Conservation (phyloP, 2,113 vertebrate genomes). For the Oreotrochilus melanogaster region DNA sequence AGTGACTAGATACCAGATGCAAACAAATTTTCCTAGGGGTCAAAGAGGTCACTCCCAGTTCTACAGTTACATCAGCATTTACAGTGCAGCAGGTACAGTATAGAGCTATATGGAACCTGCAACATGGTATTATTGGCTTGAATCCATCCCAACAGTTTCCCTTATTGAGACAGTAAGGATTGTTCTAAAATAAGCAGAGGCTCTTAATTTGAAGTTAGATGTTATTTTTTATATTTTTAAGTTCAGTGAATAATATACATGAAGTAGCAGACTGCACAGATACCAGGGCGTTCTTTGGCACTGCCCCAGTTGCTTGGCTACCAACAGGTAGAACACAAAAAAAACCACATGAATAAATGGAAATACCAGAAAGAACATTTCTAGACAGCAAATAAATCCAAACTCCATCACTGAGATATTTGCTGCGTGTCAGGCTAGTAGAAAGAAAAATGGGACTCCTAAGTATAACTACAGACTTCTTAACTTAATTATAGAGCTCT, state of each 20-base stretch:
- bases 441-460: not conserved
- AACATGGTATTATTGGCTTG: not conserved
- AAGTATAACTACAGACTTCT: not conserved
- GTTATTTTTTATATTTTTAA: not conserved
- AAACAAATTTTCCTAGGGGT: not conserved
- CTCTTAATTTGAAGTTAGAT: not conserved
- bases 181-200: not conserved
- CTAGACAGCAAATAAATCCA: not conserved
- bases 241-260: not conserved
- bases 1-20: not conserved
- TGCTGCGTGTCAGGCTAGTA: not conserved
- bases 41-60: not conserved
- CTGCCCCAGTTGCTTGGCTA: not conserved
- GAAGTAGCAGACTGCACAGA: not conserved
- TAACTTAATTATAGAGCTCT: not conserved
- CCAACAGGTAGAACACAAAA: conserved; percentile 14
- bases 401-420: not conserved
- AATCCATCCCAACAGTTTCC: not conserved
- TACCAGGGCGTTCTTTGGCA: not conserved
- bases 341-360: not conserved
- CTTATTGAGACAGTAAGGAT: not conserved
- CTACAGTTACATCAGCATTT: not conserved
- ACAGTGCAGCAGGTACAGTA: not conserved
- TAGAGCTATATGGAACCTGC: not conserved
- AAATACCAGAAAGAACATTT: not conserved